Evolutionary conservation across 1,140 invertebrate genomes (phyloP).

Genomic region (Theocolax elegans): DNA sequence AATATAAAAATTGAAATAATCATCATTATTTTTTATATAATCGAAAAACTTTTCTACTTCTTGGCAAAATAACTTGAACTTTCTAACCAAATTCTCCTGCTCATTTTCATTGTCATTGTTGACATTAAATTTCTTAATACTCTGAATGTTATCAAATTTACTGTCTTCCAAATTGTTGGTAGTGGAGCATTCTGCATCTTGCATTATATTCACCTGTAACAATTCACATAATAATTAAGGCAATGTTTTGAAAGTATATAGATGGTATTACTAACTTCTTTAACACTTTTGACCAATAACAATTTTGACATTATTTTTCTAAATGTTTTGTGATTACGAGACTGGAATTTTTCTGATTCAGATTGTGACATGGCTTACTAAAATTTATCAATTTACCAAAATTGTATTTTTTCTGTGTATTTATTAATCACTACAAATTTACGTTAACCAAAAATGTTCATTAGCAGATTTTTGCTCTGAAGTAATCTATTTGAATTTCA

Average conservation of each 20-base stretch:
- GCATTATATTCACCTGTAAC: constrained; percentile 1
- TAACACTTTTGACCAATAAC: constrained; percentile 41
- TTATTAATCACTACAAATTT: constrained; percentile 14
- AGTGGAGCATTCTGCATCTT: neutral
- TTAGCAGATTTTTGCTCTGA: neutral
- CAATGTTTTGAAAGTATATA: too few species aligned
- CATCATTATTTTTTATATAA: constrained; percentile 43
- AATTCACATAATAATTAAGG: neutral
- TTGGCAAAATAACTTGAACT: constrained; percentile 37
- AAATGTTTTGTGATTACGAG: constrained; percentile 30
- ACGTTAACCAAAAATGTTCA: neutral
- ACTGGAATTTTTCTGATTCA: neutral
- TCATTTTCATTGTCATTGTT: neutral
- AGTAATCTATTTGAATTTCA: neutral
- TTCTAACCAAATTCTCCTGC: neutral
- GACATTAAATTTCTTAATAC: neutral
- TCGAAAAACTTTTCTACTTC: constrained; percentile 48
- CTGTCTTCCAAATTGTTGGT: neutral
- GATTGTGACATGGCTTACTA: constrained; percentile 22
- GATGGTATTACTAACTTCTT: too few species aligned
- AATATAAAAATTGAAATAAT: constrained; percentile 45
- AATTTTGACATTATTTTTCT: constrained; percentile 42
- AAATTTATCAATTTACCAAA: too few species aligned
- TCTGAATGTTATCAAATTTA: neutral
- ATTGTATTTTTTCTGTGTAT: too few species aligned